Percentiles rank a stretch among this genome's conserved stretches.
Evolutionary conservation across 2,113 vertebrate genomes (phyloP).

Genomic region (Sakesphorus luctuosus): DNA sequence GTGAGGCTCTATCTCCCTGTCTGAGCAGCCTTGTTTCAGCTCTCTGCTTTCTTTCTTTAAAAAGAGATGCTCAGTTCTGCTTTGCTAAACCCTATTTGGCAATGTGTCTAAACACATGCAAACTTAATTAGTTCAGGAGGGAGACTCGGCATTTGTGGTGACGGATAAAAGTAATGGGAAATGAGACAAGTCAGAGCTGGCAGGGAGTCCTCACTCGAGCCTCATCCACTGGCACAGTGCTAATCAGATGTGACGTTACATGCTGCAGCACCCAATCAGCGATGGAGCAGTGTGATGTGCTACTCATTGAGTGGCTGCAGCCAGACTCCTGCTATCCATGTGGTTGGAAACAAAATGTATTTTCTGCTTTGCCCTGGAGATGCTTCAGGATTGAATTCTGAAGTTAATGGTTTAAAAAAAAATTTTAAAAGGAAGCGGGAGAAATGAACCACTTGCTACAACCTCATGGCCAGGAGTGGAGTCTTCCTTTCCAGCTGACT

Average conservation of each 20-base stretch:
- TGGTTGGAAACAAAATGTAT: not conserved
- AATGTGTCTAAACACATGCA: slow-evolving; percentile 83
- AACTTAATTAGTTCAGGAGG: slow-evolving; percentile 84
- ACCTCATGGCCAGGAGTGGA: slow-evolving; percentile 31
- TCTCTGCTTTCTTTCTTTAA: slow-evolving; percentile 58
- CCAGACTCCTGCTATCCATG: not conserved
- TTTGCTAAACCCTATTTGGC: slow-evolving; percentile 86
- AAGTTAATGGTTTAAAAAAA: slow-evolving; percentile 62
- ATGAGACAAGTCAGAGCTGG: slow-evolving; percentile 80
- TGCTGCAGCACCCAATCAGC: slow-evolving; percentile 31
- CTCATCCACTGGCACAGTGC: slow-evolving; percentile 59
- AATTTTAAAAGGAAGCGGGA: not conserved
- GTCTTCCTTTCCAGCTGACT: slow-evolving; percentile 57
- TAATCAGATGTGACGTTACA: slow-evolving; percentile 75
- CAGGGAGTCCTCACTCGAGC: slow-evolving; percentile 74
- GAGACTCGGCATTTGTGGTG: slow-evolving; percentile 74
- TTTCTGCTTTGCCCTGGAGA: slow-evolving; percentile 58
- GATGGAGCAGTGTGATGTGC: not conserved
- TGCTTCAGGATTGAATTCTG: slow-evolving; percentile 37
- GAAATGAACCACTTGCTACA: slow-evolving; percentile 28
- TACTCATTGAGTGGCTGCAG: slow-evolving; percentile 14
- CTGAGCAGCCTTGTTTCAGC: slow-evolving; percentile 22
- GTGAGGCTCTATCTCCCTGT: not conserved
- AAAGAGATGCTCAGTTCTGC: slow-evolving; percentile 84
- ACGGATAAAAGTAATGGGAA: slow-evolving; percentile 81